A percentile compares a stretch with the other conserved stretches of the same genome.
phyloP scores from a whole-genome alignment of 1,140 invertebrate genomes.

The Bombus pascuorum region DNA sequence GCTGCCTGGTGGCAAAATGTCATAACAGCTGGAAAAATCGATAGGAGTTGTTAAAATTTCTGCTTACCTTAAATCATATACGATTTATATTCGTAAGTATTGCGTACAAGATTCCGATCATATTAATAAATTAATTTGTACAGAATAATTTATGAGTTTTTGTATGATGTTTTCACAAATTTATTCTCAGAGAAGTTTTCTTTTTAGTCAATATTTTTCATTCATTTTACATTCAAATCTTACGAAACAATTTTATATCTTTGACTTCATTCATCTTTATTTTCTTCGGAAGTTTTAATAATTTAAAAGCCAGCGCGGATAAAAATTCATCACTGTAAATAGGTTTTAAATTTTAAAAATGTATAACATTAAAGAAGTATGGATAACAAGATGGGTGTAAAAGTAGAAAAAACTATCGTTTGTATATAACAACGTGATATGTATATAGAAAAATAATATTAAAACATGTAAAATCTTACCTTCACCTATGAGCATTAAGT shows the following conservation, averaged over 20 bases:
- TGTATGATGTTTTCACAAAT: neutral
- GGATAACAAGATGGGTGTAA: too few species aligned
- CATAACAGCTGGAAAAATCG: conserved; percentile 65
- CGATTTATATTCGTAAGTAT: neutral
- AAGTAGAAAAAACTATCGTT: too few species aligned
- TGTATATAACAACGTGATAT: too few species aligned
- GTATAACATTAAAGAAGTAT: too few species aligned
- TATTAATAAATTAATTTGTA: neutral
- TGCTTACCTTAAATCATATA: too few species aligned
- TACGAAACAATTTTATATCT: too few species aligned
- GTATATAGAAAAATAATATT: neutral
- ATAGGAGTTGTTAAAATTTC: neutral
- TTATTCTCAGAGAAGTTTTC: neutral
- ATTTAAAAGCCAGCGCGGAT: too few species aligned
- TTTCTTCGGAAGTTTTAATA: too few species aligned
- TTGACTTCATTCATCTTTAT: too few species aligned
- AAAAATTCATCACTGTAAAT: too few species aligned
- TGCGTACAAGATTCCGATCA: neutral
- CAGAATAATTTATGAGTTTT: neutral
- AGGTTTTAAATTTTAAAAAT: too few species aligned
- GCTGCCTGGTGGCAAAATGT: conserved; percentile 84
- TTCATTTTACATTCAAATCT: neutral
- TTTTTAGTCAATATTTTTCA: neutral
- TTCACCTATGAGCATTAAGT: neutral
- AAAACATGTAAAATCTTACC: neutral